These are phyloP conservation scores for Glaucopsyche alexis DNA, from an alignment of 2,888 invertebrate species.

Conservation along the genomic window DNA sequence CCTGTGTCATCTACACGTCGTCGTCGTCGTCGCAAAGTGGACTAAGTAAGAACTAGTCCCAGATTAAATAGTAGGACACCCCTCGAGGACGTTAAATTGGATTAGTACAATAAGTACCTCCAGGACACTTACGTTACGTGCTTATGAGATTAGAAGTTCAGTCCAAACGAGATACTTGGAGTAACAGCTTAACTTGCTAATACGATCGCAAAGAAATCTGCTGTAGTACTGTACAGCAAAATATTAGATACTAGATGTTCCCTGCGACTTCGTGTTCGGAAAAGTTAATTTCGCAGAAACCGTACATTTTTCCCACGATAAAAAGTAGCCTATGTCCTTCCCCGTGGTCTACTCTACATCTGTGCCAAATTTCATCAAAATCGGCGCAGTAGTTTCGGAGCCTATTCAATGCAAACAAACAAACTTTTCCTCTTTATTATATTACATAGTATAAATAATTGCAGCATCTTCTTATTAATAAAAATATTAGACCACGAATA, in stretches of 20 bases:
- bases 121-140: conserved; percentile 5
- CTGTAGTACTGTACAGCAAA: not conserved
- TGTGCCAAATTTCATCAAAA: too few species aligned
- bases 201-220: not conserved
- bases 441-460: too few species aligned
- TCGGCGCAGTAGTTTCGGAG: too few species aligned
- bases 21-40: not conserved
- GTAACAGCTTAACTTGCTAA: conserved; percentile 1
- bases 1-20: not conserved
- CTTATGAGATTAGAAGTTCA: conserved; percentile 17
- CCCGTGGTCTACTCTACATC: too few species aligned
- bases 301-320: too few species aligned
- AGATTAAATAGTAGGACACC: conserved; percentile 9
- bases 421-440: too few species aligned
- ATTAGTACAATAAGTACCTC: conserved; percentile 14
- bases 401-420: too few species aligned
- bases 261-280: too few species aligned
- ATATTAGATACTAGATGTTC: not conserved
- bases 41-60: not conserved
- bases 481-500: too few species aligned
- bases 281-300: too few species aligned
- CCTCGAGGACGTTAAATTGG: conserved; percentile 18
- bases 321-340: too few species aligned
- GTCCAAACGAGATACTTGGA: not conserved
- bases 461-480: too few species aligned